These are phyloP conservation scores for Eurosta solidaginis DNA, from an alignment of 1,140 invertebrate species.

Conservation along the genomic window DNA sequence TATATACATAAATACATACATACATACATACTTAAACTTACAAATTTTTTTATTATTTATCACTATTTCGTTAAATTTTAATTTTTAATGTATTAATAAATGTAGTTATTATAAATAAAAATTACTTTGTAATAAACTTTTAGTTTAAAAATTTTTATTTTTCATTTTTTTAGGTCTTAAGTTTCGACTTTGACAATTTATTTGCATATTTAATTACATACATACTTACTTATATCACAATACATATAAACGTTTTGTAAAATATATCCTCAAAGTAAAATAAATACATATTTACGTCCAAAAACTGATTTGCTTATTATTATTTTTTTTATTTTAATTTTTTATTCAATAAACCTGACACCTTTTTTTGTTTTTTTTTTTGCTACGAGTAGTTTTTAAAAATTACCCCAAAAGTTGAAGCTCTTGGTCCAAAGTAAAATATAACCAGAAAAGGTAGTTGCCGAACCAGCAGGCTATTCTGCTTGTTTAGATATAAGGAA, in stretches of 20 bases:
- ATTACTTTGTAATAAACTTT: slow-evolving; percentile 18
- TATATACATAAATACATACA: no score
- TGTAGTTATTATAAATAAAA: neutral
- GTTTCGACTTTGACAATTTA: slow-evolving; percentile 16
- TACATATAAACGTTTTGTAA: neutral
- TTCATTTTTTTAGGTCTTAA: slow-evolving; percentile 3
- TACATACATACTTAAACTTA: neutral
- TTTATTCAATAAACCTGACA: no score
- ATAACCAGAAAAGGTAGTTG: no score
- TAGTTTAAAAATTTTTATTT: neutral
- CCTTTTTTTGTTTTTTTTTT: no score
- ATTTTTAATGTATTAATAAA: neutral
- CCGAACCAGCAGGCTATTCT: no score
- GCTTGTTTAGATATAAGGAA: no score
- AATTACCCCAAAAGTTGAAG: no score
- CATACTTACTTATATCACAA: neutral
- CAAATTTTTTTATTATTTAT: neutral
- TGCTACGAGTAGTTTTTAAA: no score
- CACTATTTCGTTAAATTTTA: neutral
- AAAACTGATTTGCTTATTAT: no score
- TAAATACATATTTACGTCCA: slow-evolving; percentile 17
- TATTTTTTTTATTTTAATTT: no score
- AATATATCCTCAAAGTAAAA: neutral
- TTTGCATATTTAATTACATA: neutral
- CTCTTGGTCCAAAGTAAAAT: no score